Conservation (phyloP, 35 echinoderm and acorn worm species). For the Ptychodera flava region DNA sequence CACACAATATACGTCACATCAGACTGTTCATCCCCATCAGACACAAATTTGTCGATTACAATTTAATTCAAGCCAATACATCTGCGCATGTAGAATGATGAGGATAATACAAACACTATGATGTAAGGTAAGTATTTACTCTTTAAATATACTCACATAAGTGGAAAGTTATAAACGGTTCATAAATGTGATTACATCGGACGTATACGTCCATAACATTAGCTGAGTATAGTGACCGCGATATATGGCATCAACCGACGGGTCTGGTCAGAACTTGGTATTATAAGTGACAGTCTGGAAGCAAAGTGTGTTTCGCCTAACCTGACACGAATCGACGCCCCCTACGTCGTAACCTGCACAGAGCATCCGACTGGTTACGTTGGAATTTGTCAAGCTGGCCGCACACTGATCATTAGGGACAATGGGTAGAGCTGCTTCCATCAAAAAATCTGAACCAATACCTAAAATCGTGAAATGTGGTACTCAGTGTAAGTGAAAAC, state of each 20-base stretch:
- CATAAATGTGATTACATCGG: background rate
- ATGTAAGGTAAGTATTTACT: background rate
- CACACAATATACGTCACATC: background rate
- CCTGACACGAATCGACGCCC: slow-evolving; percentile 78
- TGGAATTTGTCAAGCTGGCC: background rate
- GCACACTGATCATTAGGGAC: slow-evolving; percentile 15
- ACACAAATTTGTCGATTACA: too few relatives aligned
- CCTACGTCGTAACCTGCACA: slow-evolving; percentile 77
- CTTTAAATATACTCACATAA: background rate
- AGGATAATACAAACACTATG: too few relatives aligned
- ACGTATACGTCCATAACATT: background rate
- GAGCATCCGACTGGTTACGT: slow-evolving; percentile 23
- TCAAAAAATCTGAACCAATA: background rate
- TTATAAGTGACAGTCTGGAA: background rate
- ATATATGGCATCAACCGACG: background rate
- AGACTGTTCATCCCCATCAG: too few relatives aligned
- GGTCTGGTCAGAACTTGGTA: background rate
- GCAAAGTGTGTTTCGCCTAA: slow-evolving; percentile 6
- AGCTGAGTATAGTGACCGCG: background rate
- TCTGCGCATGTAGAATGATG: too few relatives aligned
- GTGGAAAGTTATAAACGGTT: too few relatives aligned
- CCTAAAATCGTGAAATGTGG: background rate
- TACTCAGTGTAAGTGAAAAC: background rate
- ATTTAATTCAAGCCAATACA: too few relatives aligned
- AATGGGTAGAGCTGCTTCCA: slow-evolving; percentile 25